Evolutionary conservation across 2,113 vertebrate genomes (phyloP), one percentile per base, ranked within the genome.

Genomic region (Eretmochelys imbricata): DNA sequence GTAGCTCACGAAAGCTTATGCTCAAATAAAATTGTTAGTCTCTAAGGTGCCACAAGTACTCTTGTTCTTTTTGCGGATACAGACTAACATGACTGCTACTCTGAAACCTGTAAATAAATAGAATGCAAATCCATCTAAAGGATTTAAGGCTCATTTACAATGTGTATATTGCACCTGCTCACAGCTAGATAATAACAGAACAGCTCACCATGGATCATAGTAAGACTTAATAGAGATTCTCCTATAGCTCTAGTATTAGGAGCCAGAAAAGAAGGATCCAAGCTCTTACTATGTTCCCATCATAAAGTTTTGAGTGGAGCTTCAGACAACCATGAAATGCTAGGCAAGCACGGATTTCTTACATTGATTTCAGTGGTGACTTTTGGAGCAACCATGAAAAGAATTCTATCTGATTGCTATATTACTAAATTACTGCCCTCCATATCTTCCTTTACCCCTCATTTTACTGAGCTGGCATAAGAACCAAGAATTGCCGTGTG

Each of bases 211-310:
- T 3, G 3, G 29, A 6, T 48, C 5, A 53, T 27, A 54, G 5
- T 42, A 20, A 9, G 31, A 17, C 19, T 42, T 3, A 1, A 31
- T 0, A 1, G 9, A 25, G 4, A 49, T 16, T 19, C 1, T 4
- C 55, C 31, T 35, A 7, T 49, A 75, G 9, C 62, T 53, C 17
- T 25, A 2, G 4, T 17, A 17, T 11, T 2, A 17, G 14, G 6
- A 50, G 10, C 6, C 50, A 83, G 53, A 91, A 81, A 1, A 25
- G 6, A 65, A 25, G 5, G 9, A 75, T 95, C 65, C 48, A 25
- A 90, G 29, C 13, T 49, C 51, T 90, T 5, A 22, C 4, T 82
- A 0, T 48, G 4, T 62, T 72, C 8, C 5, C 84, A 50, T 29
- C 3, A 42, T 35, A 19, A 54, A 92, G 42, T 29, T 2, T 7